Conservation (phyloP, 1,140 invertebrate species). For the Stegodyphus mimosarum region DNA sequence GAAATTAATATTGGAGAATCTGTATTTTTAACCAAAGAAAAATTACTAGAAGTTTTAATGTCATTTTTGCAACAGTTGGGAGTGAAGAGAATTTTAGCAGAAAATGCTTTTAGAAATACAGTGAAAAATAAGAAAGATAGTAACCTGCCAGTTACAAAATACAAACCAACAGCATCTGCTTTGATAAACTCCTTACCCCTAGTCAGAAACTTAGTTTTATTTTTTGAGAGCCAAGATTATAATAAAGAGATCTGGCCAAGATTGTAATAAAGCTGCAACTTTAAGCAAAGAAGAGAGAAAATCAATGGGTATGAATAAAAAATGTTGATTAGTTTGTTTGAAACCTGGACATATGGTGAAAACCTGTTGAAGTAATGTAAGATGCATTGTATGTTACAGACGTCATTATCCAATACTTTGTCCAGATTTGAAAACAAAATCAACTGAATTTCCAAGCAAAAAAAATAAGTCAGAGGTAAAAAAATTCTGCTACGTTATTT, state of each 20-base stretch:
- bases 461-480: too few relatives aligned
- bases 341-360: background rate
- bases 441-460: too few relatives aligned
- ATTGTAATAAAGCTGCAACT: background rate
- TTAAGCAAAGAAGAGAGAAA: background rate
- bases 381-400: background rate
- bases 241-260: background rate
- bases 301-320: background rate
- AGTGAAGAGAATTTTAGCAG: conserved; percentile 5
- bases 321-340: background rate
- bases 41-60: background rate
- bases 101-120: background rate
- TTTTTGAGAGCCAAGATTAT: conserved; percentile 16
- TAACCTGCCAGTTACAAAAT: too few relatives aligned
- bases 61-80: background rate
- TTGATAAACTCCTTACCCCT: background rate
- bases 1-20: background rate
- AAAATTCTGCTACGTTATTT: background rate
- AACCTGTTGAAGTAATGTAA: background rate
- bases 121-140: too few relatives aligned
- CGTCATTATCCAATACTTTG: background rate
- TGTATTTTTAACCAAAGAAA: background rate
- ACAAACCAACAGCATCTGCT: too few relatives aligned
- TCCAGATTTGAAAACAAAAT: background rate
- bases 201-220: conserved; percentile 3